Base-by-base conservation (phyloP, 2,113 vertebrate species). In the Paracanthobrama guichenoti region DNA sequence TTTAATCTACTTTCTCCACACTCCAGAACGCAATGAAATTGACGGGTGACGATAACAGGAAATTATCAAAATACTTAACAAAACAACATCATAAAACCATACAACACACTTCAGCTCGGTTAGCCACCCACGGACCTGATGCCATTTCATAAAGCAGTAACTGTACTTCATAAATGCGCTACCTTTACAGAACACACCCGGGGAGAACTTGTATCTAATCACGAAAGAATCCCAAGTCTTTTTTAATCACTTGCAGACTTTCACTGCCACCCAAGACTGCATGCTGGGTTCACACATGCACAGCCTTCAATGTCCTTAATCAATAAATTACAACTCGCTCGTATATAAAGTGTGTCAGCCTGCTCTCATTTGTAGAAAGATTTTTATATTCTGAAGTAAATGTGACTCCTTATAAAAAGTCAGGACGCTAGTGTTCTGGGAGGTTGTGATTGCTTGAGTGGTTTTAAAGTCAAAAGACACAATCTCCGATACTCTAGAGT, bases 1-100 rank as follows among this genome's bases (percentile, higher is more conserved):
- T 74, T 80, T 60, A 72, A 72, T 85, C 77, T 48, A 66, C 66
- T 60, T 48, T 85, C 76, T 62, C 66, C 44, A 35, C 78, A 26
- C 75, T 72, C 64, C 73, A 79, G 24, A 81, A 81, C 18, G 60
- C 79, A 76, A 42, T 66, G 72, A 75, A 75, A 67, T 9, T 14
- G 16, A 39, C 20, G 28, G 46, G 57, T 86, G 69, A 76, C 46
- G 71, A 76, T 82, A 69, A 77, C 72, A 76, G 26, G 79, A 81
- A 69, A 82, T 85, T 28, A 44, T 80, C 55, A 31, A 80, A 48
- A 57, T 4, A 28, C 59, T 75, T 76, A 79, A 69, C 66, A 28
- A 42, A 42, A 57, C n/a, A 55, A 28, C n/a, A 42, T 39, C 59
- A 57, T 57, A 59, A 84, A 85, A 35, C 35, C 60, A n/a, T 67